Conservation (phyloP, 2,113 vertebrate genomes). For the Talpa occidentalis region DNA sequence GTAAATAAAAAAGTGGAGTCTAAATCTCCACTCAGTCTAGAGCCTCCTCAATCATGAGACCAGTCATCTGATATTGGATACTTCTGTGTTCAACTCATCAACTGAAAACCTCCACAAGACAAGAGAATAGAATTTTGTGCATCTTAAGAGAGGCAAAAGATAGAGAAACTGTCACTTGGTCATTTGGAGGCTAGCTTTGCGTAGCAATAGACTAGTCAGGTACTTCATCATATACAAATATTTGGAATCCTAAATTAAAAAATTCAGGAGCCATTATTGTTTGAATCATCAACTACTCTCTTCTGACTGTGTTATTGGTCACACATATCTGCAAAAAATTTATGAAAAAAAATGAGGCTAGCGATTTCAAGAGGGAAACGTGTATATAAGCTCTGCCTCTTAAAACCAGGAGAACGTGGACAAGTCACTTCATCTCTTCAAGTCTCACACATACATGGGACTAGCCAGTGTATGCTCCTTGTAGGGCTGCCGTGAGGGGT, state of each 20-base stretch:
- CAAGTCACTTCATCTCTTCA: neutral
- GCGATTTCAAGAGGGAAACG: neutral
- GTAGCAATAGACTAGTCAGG: neutral
- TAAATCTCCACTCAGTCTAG: neutral
- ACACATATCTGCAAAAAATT: neutral
- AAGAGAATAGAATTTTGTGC: neutral
- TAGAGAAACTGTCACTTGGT: neutral
- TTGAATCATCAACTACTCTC: neutral
- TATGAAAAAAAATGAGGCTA: neutral
- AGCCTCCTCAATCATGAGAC: neutral
- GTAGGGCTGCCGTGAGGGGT: neutral
- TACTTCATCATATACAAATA: neutral
- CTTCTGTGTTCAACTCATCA: neutral
- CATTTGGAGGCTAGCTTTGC: neutral
- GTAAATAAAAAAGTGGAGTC: neutral
- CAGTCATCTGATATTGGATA: neutral
- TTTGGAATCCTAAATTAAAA: conserved; percentile 24
- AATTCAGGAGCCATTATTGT: neutral
- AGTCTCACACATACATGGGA: neutral
- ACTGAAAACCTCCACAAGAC: neutral
- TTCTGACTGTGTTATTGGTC: neutral
- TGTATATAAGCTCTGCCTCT: neutral
- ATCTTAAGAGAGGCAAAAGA: neutral
- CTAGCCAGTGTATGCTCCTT: neutral
- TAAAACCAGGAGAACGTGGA: neutral